A percentile compares a stretch with the other conserved stretches of the same genome.
Conservation (phyloP, 2,888 invertebrate species). For the Hypolimnas misippus region DNA sequence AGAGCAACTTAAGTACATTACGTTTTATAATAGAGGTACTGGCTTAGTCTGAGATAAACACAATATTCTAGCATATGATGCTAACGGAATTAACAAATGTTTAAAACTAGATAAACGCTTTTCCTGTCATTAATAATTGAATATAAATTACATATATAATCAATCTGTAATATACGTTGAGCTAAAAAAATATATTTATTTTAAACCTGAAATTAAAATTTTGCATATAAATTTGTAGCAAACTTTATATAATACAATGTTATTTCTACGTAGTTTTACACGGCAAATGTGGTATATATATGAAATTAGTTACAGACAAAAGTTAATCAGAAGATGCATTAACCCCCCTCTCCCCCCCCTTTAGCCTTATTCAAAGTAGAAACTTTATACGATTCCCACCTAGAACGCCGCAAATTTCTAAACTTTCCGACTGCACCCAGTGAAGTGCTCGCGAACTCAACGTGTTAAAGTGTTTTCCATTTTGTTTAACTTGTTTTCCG, state of each 20-base stretch:
- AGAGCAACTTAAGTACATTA: neutral
- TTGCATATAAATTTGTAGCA: no score
- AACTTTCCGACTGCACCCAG: slow-evolving; percentile 30
- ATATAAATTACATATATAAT: no score
- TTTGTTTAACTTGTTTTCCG: slow-evolving; percentile 26
- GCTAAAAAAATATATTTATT: no score
- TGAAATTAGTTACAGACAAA: no score
- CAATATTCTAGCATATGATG: neutral
- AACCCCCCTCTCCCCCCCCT: no score
- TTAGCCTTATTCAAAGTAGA: slow-evolving; percentile 30
- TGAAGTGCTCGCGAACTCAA: slow-evolving; percentile 27
- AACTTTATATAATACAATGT: no score
- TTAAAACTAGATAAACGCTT: neutral
- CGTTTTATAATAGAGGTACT: neutral
- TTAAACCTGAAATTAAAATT: no score
- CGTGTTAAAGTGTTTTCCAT: slow-evolving; percentile 24
- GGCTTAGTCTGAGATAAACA: neutral
- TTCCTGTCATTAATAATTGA: no score
- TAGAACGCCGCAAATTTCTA: slow-evolving; percentile 26
- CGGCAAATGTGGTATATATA: no score
- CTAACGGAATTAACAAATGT: neutral
- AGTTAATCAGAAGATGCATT: no score
- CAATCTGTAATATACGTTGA: no score
- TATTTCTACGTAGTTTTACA: no score
- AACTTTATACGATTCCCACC: slow-evolving; percentile 29